phyloP scores from a whole-genome alignment of 1,140 invertebrate species.

The Ips typographus region DNA sequence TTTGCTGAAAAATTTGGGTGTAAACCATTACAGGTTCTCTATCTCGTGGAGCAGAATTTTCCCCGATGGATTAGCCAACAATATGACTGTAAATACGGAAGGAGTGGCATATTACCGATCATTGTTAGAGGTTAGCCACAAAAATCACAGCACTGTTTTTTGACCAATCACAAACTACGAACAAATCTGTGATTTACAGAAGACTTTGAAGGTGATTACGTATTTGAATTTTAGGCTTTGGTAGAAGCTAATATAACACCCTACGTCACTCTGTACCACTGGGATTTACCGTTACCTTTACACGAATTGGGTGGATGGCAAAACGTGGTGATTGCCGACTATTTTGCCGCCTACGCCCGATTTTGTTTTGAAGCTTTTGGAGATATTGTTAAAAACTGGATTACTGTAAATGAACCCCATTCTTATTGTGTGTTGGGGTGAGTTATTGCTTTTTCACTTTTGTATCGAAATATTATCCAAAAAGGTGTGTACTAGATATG shows the following conservation, averaged over 20 bases:
- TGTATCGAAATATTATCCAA: background rate
- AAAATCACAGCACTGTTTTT: too few species aligned
- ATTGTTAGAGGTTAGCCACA: too few species aligned
- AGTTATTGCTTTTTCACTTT: background rate
- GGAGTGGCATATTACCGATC: too few species aligned
- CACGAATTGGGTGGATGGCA: conserved; percentile 48
- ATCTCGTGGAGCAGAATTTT: too few species aligned
- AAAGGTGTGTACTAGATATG: conserved; percentile 17
- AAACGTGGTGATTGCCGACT: conserved; percentile 38
- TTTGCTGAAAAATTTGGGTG: too few species aligned
- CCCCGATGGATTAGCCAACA: too few species aligned
- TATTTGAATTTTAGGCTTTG: conserved; percentile 52
- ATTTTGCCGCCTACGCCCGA: conserved; percentile 48
- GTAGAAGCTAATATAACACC: conserved; percentile 62
- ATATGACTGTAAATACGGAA: too few species aligned
- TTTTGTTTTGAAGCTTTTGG: conserved; percentile 36
- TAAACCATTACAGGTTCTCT: too few species aligned
- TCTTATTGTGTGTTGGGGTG: conserved; percentile 25
- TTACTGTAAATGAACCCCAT: conserved; percentile 50
- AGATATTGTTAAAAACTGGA: conserved; percentile 39
- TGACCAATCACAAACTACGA: too few species aligned
- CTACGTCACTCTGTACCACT: conserved; percentile 56
- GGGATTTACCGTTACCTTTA: conserved; percentile 46
- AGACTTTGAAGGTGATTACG: too few species aligned
- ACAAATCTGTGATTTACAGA: too few species aligned